Evolutionary conservation across 2,797 vertebrate genomes (phyloP), one percentile per base, ranked within the genome.

Genomic region (Silurus lanzhouensis): DNA sequence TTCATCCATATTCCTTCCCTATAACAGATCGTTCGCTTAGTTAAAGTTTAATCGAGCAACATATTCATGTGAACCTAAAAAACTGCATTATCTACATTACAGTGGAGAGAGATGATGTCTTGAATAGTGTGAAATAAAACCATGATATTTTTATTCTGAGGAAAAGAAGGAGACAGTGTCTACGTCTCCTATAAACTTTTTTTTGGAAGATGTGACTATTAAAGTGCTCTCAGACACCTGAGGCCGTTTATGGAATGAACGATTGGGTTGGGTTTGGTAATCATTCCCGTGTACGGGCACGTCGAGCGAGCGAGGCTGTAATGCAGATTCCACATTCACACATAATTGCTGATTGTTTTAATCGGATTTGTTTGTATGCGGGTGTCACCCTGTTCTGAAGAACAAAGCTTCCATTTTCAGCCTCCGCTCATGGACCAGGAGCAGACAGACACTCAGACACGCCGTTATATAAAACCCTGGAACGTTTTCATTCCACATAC

Each of bases 341-440:
- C 10, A 78, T 78, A 78, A 60, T 22, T 78, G 27, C 7, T 38
- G 5, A 9, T 78, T 78, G 75, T 78, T 78, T 60, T 60, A 60
- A 61, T 78, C 75, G 2, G 10, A 12, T 22, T 57, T 14, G 27
- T 77, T 77, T 77, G n/a, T 48, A 17, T 55, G 22, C 6, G 57
- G 25, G 75, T 77, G 74, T 38, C 75, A 78, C 57, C 57, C 57
- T 78, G 75, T 61, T 78, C 75, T 38, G 10, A 57, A 10, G n/a
- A 78, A 78, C 75, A 78, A 78, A 78, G 75, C 55, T 78, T 38
- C 57, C 75, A 75, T 78, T 78, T 78, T 77, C 27, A 61, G 75
- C 75, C 57, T 78, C 57, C 5, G 0, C 55, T 44, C 75, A 38
- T 38, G 27, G 10, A 38, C 52, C 55, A 38, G 10, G 27, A 58